Evolutionary conservation across 64 coral and sea anemone species (phyloP), one percentile per base, ranked within the genome.

Genomic region (Platygyra sinensis): DNA sequence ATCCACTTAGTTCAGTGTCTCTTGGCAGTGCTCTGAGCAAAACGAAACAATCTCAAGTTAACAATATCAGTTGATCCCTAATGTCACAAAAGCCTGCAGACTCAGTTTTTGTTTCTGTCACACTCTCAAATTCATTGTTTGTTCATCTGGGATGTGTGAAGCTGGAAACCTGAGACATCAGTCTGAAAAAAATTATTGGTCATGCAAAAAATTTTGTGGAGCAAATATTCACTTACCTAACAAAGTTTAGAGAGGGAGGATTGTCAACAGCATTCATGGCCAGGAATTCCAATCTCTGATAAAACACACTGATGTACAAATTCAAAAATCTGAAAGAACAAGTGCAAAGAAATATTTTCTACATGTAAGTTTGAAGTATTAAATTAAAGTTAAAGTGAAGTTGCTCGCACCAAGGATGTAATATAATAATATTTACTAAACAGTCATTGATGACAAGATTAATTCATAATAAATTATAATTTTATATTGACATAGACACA

Each of bases 231-330:
- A 94, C 88, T 93, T 64, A 98, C 96, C 79, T 98, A 0, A 98
- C 93, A 85, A 95, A 98, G 14, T 46, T 42, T 65, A 83, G 82
- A 3, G 87, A 95, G 10, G 93, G 93, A 52, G 96, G 90, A 55
- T 73, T 93, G n/a, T 98, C 96, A n/a, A 95, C 90, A n/a, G 93
- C 80, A 83, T 94, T 98, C 15, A 93, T 24, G 1, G 84, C 92
- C 20, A 95, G 77, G 17, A 86, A 98, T 27, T 87, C 87, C 31
- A 98, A 80, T 36, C 96, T 93, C 54, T 81, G 93, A 77, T 84
- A 95, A 39, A 98, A 73, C 30, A 93, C 88, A 88, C 76, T 90
- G 19, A 98, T 92, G 30, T 98, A 98, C 52, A 77, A 90, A 28
- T 91, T 84, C 51, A 95, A 67, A 50, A 95, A 95, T 73, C 96